These are phyloP conservation scores for Gymnoscelis rufifasciata DNA, from an alignment of 2,888 invertebrate species.

Conservation along the genomic window DNA sequence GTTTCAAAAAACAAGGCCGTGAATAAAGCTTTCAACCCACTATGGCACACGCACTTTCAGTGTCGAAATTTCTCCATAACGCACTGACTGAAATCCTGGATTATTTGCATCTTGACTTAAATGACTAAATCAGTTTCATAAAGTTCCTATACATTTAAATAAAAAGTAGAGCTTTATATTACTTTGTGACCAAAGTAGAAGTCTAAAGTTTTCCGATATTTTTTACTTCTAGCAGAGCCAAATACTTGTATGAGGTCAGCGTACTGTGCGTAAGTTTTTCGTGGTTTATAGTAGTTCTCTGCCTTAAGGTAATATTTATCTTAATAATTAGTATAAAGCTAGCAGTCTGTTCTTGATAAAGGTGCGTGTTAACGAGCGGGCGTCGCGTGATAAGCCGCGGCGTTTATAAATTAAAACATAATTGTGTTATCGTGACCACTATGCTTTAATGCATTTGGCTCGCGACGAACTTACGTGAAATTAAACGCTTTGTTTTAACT, in stretches of 20 bases:
- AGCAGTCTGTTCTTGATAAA: slow-evolving; percentile 68
- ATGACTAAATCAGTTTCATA: no score
- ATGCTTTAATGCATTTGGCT: slow-evolving; percentile 63
- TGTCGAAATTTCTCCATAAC: not conserved
- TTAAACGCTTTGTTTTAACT: slow-evolving; percentile 28
- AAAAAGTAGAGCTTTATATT: no score
- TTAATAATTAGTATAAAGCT: slow-evolving; percentile 76
- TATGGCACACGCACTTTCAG: not conserved
- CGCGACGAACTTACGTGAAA: slow-evolving; percentile 32
- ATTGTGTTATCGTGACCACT: slow-evolving; percentile 77
- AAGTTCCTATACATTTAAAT: no score
- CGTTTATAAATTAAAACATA: slow-evolving; percentile 78
- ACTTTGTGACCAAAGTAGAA: no score
- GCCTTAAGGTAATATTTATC: slow-evolving; percentile 69
- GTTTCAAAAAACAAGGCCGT: slow-evolving; percentile 56
- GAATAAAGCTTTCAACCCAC: not conserved
- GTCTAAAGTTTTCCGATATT: no score
- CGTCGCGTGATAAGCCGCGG: slow-evolving; percentile 63
- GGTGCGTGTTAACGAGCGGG: slow-evolving; percentile 61
- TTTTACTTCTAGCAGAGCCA: no score
- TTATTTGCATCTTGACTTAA: no score
- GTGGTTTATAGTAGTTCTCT: not conserved
- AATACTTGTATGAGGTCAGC: no score
- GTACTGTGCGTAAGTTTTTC: not conserved
- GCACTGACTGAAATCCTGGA: no score